Evolutionary conservation across 2,888 invertebrate genomes (phyloP).

Genomic region (Trissonchulus sp.): DNA sequence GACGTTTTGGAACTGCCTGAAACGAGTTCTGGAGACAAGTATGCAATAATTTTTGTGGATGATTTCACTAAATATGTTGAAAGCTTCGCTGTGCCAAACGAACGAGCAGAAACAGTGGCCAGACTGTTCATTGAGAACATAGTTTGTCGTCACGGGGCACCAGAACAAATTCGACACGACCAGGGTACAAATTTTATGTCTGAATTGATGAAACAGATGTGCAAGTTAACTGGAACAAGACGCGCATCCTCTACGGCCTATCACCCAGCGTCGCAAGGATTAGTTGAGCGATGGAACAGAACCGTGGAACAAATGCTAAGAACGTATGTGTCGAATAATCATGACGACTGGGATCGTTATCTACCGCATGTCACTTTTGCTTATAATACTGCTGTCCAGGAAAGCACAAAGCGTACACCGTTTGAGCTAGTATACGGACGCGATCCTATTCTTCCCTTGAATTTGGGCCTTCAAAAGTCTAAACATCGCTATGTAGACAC

Average conservation of each 20-base stretch:
- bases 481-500: too few species aligned
- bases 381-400: too few species aligned
- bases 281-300: too few species aligned
- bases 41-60: too few species aligned
- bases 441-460: too few species aligned
- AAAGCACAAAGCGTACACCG: too few species aligned
- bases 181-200: slow-evolving; percentile 37
- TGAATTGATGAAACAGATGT: slow-evolving; percentile 33
- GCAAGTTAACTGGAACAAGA: slow-evolving; percentile 26
- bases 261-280: slow-evolving; percentile 38
- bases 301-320: slow-evolving; percentile 38
- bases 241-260: slow-evolving; percentile 36
- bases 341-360: slow-evolving; percentile 40
- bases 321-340: slow-evolving; percentile 33
- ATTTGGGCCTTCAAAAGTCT: too few species aligned
- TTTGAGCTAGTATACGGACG: too few species aligned
- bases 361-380: too few species aligned
- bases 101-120: not conserved
- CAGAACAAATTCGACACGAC: slow-evolving; percentile 35
- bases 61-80: too few species aligned
- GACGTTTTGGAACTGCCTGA: slow-evolving; percentile 31
- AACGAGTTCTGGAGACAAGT: slow-evolving; percentile 29
- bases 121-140: slow-evolving; percentile 18
- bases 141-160: slow-evolving; percentile 25
- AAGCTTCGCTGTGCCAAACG: slow-evolving; percentile 8